These are phyloP conservation scores for Thinocorus orbignyianus DNA, from an alignment of 2,113 vertebrate genomes.

Conservation along the genomic window DNA sequence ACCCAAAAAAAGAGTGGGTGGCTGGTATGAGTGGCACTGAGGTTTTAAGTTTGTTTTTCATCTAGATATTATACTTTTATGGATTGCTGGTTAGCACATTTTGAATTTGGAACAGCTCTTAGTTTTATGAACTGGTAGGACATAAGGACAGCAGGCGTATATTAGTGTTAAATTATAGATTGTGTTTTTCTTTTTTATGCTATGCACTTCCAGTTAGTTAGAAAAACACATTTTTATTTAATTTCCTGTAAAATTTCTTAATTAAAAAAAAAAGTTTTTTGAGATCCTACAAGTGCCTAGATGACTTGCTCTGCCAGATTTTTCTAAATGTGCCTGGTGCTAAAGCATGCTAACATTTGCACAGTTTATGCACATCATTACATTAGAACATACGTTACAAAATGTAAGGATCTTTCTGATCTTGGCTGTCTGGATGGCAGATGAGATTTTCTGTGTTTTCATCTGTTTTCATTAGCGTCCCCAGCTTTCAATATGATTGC, in stretches of 20 bases:
- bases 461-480: not conserved
- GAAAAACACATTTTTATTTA: slow-evolving; percentile 21
- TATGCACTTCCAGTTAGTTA: not conserved
- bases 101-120: not conserved
- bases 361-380: not conserved
- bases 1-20: not conserved
- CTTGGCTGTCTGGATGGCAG: not conserved
- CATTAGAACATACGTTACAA: not conserved
- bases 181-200: not conserved
- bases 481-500: not conserved
- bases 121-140: slow-evolving; percentile 7
- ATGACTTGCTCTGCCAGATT: not conserved
- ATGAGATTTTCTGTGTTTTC: not conserved
- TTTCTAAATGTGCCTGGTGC: not conserved
- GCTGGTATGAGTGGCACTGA: not conserved
- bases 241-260: slow-evolving; percentile 11
- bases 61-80: not conserved
- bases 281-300: not conserved
- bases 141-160: not conserved
- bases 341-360: not conserved
- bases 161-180: not conserved
- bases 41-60: not conserved
- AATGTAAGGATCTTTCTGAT: not conserved
- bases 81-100: not conserved
- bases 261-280: not conserved